These are phyloP conservation scores for Lasioglossum calceatum DNA, from an alignment of 2,888 invertebrate genomes.

Conservation along the genomic window DNA sequence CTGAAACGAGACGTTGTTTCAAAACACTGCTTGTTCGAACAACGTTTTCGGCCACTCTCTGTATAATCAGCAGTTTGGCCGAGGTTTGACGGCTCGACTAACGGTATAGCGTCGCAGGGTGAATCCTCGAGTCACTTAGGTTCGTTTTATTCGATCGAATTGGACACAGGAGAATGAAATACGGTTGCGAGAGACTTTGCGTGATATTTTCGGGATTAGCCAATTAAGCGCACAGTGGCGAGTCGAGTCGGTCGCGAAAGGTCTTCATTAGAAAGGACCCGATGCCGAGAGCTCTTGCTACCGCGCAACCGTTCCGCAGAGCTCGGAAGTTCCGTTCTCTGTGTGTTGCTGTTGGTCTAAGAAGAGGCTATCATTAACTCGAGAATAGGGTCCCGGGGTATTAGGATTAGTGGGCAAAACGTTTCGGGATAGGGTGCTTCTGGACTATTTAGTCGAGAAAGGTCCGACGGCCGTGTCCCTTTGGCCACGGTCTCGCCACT, in stretches of 20 bases:
- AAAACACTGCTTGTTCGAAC: not conserved
- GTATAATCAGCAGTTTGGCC: not conserved
- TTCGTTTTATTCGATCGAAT: not conserved
- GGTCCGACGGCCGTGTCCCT: slow-evolving; percentile 31
- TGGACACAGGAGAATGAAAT: not conserved
- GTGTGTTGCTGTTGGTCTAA: slow-evolving; percentile 66
- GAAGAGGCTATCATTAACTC: slow-evolving; percentile 76
- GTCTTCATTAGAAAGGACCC: slow-evolving; percentile 71
- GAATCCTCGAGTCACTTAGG: not conserved
- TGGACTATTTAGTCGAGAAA: slow-evolving; percentile 63
- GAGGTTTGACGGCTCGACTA: not conserved
- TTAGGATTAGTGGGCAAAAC: slow-evolving; percentile 73
- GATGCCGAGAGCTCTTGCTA: slow-evolving; percentile 65
- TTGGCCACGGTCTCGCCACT: slow-evolving; percentile 31
- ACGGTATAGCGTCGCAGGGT: not conserved
- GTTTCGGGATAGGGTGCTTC: slow-evolving; percentile 71
- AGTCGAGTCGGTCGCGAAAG: slow-evolving; percentile 61
- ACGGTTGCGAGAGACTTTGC: not conserved
- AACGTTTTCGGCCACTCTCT: not conserved
- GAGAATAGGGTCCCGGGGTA: slow-evolving; percentile 72
- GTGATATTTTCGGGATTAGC: slow-evolving; percentile 34
- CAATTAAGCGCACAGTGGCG: slow-evolving; percentile 66
- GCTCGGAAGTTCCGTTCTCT: slow-evolving; percentile 60
- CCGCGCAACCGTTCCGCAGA: slow-evolving; percentile 69
- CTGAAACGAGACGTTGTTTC: too few species aligned